phyloP scores from a whole-genome alignment of 2,888 invertebrate species.

The Lamellibrachia satsuma region DNA sequence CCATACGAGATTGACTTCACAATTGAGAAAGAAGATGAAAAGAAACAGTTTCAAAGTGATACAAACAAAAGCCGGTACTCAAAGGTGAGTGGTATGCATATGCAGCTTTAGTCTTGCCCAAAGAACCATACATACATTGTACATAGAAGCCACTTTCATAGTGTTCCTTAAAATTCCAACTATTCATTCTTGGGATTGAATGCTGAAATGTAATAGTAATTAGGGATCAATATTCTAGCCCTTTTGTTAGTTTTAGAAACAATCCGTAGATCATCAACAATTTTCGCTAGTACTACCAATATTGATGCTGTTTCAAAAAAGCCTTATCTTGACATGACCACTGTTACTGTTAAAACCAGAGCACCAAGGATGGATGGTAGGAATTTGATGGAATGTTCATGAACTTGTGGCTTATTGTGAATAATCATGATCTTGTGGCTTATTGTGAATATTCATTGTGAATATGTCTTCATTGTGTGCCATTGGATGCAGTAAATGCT shows the following conservation, averaged over 20 bases:
- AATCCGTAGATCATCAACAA: background rate
- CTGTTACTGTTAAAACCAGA: background rate
- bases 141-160: background rate
- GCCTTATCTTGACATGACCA: background rate
- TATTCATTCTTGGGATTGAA: background rate
- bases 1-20: slow-evolving; percentile 17
- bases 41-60: background rate
- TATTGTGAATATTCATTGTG: background rate
- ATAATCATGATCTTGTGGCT: background rate
- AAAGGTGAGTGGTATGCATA: background rate
- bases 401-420: background rate
- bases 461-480: background rate
- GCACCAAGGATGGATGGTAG: background rate
- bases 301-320: background rate
- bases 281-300: background rate
- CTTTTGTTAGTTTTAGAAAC: background rate
- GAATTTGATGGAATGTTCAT: background rate
- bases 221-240: background rate
- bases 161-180: background rate
- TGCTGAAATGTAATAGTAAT: background rate
- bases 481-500: background rate
- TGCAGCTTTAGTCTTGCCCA: background rate
- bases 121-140: background rate
- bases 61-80: background rate
- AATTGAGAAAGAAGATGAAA: background rate